Evolutionary conservation across 2,888 invertebrate genomes (phyloP).

Genomic region (Sesia apiformis): DNA sequence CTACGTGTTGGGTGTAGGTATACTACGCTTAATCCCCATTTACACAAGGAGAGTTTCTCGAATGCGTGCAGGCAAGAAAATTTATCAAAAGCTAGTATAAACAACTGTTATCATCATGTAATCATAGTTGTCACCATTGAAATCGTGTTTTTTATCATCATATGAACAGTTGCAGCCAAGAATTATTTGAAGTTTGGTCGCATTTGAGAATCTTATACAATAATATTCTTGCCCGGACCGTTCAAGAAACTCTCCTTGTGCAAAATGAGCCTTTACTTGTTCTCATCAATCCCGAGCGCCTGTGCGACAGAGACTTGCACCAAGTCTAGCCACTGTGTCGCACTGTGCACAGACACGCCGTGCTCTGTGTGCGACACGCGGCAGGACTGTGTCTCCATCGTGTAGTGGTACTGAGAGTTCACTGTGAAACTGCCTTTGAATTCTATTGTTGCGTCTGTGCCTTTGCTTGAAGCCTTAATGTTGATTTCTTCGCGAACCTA

Average conservation of each 20-base stretch:
- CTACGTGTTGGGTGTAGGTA: too few species aligned
- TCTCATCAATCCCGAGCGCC: conserved; percentile 69
- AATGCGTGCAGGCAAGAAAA: too few species aligned
- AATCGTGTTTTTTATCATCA: too few species aligned
- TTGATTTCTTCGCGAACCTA: conserved; percentile 45
- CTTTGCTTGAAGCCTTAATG: conserved; percentile 39
- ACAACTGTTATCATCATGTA: too few species aligned
- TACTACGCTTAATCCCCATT: too few species aligned
- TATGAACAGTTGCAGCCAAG: too few species aligned
- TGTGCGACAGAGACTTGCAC: conserved; percentile 72
- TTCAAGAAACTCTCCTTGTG: background rate
- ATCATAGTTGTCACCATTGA: too few species aligned
- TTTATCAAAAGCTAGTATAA: too few species aligned
- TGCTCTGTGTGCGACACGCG: conserved; percentile 25
- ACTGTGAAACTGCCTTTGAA: conserved; percentile 72
- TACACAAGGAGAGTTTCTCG: too few species aligned
- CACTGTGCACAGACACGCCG: conserved; percentile 16
- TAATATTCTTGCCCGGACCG: too few species aligned
- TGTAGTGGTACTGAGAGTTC: conserved; percentile 83
- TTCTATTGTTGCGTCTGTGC: conserved; percentile 55
- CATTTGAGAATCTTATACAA: too few species aligned
- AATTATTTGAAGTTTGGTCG: too few species aligned
- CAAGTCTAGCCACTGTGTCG: conserved; percentile 79
- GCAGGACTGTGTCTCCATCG: conserved; percentile 84
- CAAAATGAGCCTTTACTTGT: conserved; percentile 57